Evolutionary conservation across 2,797 vertebrate genomes (phyloP).

Genomic region (Tragelaphus oryx): DNA sequence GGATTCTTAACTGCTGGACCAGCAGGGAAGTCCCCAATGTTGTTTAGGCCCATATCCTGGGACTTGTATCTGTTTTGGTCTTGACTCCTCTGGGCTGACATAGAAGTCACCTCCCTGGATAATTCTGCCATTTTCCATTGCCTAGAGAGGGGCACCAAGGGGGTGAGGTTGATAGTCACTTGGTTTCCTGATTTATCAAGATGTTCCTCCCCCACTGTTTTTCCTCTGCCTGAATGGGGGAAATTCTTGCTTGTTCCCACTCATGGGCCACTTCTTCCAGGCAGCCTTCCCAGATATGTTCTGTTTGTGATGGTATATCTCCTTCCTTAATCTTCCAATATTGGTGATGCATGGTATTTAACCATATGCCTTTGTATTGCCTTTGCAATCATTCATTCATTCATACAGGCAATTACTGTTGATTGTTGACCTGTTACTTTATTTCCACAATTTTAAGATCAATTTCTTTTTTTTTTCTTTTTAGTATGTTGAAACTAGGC

Average conservation of each 20-base stretch:
- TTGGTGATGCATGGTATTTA: fast-evolving
- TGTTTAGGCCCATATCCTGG: no score
- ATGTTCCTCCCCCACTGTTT: fast-evolving
- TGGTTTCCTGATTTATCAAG: background rate
- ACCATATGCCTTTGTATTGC: fast-evolving
- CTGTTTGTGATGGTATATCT: background rate
- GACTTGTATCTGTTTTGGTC: background rate
- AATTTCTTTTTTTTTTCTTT: background rate
- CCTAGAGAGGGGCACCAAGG: no score
- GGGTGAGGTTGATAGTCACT: no score
- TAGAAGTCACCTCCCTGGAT: background rate
- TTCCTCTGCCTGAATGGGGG: background rate
- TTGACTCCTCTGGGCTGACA: background rate
- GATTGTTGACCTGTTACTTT: background rate
- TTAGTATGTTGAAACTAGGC: background rate
- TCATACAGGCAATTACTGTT: background rate
- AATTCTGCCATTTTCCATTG: background rate
- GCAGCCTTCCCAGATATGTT: background rate
- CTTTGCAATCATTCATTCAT: background rate
- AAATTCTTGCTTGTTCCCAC: background rate
- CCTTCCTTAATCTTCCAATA: background rate
- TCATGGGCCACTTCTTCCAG: background rate
- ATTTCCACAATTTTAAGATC: background rate
- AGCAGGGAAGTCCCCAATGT: background rate
- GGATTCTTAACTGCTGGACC: background rate